These are phyloP conservation scores for Plestiodon gilberti DNA, from an alignment of 2,113 vertebrate genomes.

Conservation along the genomic window DNA sequence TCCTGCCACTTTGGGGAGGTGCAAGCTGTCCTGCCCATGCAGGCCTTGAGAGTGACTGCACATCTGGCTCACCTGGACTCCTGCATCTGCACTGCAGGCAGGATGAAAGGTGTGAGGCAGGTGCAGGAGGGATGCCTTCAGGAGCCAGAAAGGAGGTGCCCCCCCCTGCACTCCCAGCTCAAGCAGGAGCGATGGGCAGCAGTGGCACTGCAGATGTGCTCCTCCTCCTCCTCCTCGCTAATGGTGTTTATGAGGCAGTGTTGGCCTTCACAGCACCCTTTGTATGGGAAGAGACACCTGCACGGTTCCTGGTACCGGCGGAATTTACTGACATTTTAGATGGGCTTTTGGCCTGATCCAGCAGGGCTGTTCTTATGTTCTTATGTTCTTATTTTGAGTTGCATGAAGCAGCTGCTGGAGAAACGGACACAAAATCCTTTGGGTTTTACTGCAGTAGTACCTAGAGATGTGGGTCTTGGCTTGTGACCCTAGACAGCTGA, in stretches of 20 bases:
- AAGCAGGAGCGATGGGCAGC: not conserved
- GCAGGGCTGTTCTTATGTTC: too few species aligned
- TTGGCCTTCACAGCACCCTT: not conserved
- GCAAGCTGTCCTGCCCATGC: too few species aligned
- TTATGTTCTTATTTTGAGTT: too few species aligned
- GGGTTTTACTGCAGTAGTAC: not conserved
- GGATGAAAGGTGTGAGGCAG: too few species aligned
- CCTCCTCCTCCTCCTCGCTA: not conserved
- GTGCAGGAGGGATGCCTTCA: not conserved
- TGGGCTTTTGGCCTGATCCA: too few species aligned
- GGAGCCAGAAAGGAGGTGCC: not conserved
- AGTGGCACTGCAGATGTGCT: not conserved
- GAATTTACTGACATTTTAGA: too few species aligned
- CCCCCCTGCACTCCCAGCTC: too few species aligned
- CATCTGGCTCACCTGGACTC: not conserved
- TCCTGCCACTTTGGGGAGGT: not conserved
- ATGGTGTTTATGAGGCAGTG: not conserved
- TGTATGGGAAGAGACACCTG: too few species aligned
- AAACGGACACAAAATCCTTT: not conserved
- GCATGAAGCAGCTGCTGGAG: not conserved
- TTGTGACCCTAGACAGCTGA: not conserved
- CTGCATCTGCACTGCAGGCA: not conserved
- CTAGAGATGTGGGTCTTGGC: not conserved
- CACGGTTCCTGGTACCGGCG: not conserved
- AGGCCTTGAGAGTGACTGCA: not conserved